Evolutionary conservation across 1,140 invertebrate genomes (phyloP).

Genomic region (Drosophila nikananu): DNA sequence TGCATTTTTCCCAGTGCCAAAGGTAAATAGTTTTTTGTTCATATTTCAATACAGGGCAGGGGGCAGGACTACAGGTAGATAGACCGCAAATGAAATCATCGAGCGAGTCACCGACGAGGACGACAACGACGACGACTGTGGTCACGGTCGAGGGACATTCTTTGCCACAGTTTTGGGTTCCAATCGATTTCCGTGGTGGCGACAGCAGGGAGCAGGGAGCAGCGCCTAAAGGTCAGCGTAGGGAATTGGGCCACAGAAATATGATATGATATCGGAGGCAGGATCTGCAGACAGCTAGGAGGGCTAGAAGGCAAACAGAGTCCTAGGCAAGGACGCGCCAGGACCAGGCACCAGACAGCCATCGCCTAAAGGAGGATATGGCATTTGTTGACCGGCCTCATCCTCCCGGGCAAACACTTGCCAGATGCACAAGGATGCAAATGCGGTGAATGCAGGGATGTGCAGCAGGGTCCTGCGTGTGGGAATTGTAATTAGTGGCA

Average conservation of each 20-base stretch:
- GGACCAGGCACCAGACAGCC: slow-evolving; percentile 26
- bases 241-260: slow-evolving; percentile 34
- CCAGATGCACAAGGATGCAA: slow-evolving; percentile 52
- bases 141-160: slow-evolving; percentile 72
- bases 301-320: slow-evolving; percentile 47
- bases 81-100: slow-evolving; percentile 79
- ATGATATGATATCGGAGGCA: slow-evolving; percentile 54
- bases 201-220: slow-evolving; percentile 9
- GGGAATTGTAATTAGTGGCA: slow-evolving; percentile 82
- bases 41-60: slow-evolving; percentile 35
- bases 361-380: slow-evolving; percentile 14
- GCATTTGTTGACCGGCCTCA: slow-evolving; percentile 8
- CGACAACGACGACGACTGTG: slow-evolving; percentile 33
- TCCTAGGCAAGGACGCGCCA: slow-evolving; percentile 37
- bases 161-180: slow-evolving; percentile 51
- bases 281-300: slow-evolving; percentile 23
- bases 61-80: slow-evolving; percentile 49
- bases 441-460: slow-evolving; percentile 19
- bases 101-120: slow-evolving; percentile 29
- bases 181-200: slow-evolving; percentile 67
- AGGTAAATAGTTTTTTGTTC: slow-evolving; percentile 49
- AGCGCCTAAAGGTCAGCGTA: slow-evolving; percentile 21
- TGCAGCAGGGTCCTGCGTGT: slow-evolving; percentile 35
- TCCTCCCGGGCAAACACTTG: slow-evolving; percentile 28
- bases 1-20: background rate